Evolutionary conservation across 2,113 vertebrate species (phyloP).

Genomic region (Natator depressus): DNA sequence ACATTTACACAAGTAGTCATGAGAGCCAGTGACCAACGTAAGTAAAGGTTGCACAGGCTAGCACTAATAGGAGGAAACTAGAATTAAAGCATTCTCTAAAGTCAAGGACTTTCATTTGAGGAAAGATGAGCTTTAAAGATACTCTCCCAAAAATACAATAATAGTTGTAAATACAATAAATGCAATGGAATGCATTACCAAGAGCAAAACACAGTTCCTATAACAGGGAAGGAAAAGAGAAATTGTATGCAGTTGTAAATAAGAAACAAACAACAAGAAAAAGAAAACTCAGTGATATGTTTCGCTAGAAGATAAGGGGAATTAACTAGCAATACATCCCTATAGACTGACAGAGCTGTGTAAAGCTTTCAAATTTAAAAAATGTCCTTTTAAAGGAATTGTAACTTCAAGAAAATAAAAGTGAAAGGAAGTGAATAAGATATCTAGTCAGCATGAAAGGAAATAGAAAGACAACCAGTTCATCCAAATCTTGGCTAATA

Average conservation of each 20-base stretch:
- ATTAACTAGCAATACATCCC: constrained; percentile 34
- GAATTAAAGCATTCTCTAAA: not conserved
- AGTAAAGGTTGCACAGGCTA: not conserved
- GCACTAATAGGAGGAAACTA: not conserved
- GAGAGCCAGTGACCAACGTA: not conserved
- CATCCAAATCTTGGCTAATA: not conserved
- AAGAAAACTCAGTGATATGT: not conserved
- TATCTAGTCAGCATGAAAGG: not conserved
- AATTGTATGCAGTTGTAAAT: not conserved
- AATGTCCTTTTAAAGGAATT: not conserved
- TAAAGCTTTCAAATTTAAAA: not conserved
- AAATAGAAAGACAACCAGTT: not conserved
- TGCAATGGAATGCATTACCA: not conserved
- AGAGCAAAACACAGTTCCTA: not conserved
- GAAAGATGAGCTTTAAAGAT: not conserved
- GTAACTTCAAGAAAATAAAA: not conserved
- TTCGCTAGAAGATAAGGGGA: constrained; percentile 28
- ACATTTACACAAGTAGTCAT: not conserved
- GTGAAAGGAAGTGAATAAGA: not conserved
- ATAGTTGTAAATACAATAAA: not conserved
- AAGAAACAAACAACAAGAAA: not conserved
- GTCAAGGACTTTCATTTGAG: not conserved
- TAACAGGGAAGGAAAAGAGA: not conserved
- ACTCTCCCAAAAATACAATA: not conserved
- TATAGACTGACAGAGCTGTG: not conserved